Evolutionary conservation across 2,113 vertebrate genomes (phyloP), one percentile per base, ranked within the genome.

Genomic region (Mobula hypostoma): DNA sequence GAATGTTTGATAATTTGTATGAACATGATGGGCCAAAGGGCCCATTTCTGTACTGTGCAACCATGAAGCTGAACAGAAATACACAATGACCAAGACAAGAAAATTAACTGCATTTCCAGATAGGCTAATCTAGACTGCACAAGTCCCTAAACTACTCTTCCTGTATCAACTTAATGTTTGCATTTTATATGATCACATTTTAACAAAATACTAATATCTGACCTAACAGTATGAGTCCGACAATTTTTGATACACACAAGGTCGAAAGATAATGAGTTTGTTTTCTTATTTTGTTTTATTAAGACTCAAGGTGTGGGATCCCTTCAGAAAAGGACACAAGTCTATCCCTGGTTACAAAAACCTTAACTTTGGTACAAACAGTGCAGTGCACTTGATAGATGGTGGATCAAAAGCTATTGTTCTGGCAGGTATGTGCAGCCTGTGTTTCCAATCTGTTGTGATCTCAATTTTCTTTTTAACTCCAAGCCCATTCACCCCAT

Each of bases 251-350:
- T 68, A n/a, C 66, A 72, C 11, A n/a, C 32, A 12, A 48, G 48
- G 40, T 72, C n/a, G 72, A 94, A 0, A 29, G 2, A 15, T 56
- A 32, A 24, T 66, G 9, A 74, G 12, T 5, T 70, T 27, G 0
- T 21, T 12, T 77, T 94, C n/a, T 56, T 94, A n/a, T 14, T 36
- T 15, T n/a, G 12, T 32, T 90, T 68, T 87, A 1, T 27, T 72
- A 68, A 96, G 96, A 74, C 94, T 95, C 85, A 96, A 96, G 85
- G 94, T 96, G 24, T 97, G 96, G 96, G 96, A 97, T 85, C 95
- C 95, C 5, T 95, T 95, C 95, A 96, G 94, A 74, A 95, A 95
- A 76, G 95, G 95, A 17, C 94, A 95, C 36, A 96, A 95, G 82
- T 95, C 95, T 94, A 96, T 96, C 80, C 92, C 82, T 72, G 96